A percentile compares a stretch with the other conserved stretches of the same genome.
phyloP scores from a whole-genome alignment of 2,113 vertebrate species.

The Podiceps cristatus region DNA sequence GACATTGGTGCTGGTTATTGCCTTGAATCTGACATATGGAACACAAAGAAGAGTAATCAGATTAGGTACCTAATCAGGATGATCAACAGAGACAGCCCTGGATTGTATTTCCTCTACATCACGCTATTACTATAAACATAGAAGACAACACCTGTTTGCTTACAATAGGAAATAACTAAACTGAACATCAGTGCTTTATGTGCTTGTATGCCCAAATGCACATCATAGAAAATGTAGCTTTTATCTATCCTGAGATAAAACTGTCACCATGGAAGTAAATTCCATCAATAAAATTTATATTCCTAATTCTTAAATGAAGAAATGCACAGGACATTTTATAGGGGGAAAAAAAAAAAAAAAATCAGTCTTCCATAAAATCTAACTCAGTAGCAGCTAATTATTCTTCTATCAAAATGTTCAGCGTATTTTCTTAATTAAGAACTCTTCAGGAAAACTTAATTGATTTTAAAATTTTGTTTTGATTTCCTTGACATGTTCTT shows the following conservation, averaged over 20 bases:
- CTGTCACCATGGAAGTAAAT: not conserved
- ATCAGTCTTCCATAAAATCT: not conserved
- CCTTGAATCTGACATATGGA: conserved; percentile 75
- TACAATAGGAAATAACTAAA: conserved; percentile 27
- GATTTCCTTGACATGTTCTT: not conserved
- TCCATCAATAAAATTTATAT: not conserved
- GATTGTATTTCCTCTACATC: conserved; percentile 58
- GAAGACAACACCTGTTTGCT: not conserved
- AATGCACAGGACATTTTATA: not conserved
- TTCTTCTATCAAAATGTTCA: not conserved
- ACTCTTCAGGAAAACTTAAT: not conserved
- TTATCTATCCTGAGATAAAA: not conserved
- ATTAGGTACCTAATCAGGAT: conserved; percentile 79
- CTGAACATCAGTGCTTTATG: not conserved
- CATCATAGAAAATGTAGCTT: not conserved
- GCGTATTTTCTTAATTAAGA: not conserved
- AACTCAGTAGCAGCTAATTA: not conserved
- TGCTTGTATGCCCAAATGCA: not conserved
- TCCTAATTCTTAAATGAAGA: not conserved
- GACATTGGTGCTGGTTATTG: conserved; percentile 26
- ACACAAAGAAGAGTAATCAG: conserved; percentile 75
- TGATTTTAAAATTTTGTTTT: not conserved
- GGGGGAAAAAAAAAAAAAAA: not conserved
- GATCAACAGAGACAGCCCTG: conserved; percentile 33
- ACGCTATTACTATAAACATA: conserved; percentile 26